These are phyloP conservation scores for Pristionchus fissidentatus DNA, from an alignment of 2,888 invertebrate genomes.

Conservation along the genomic window DNA sequence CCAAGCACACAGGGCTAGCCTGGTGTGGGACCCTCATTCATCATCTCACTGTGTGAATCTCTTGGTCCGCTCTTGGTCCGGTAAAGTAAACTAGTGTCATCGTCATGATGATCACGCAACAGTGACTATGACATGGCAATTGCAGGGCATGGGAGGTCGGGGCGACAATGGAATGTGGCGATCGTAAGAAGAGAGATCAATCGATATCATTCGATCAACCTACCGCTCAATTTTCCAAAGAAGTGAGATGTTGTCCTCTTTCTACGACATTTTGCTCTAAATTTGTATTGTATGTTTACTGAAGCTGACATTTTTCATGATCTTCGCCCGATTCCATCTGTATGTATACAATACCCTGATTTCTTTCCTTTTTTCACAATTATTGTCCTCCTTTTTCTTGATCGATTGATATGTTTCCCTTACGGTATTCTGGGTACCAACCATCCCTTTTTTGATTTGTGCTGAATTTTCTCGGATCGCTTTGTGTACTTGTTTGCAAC, in stretches of 20 bases:
- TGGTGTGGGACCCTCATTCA: neutral
- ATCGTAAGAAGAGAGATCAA: neutral
- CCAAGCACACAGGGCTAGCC: neutral
- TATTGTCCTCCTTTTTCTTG: neutral
- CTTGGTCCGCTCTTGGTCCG: too few relatives aligned
- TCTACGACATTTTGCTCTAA: conserved; percentile 1
- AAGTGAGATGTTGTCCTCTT: neutral
- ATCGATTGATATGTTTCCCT: neutral
- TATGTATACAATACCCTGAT: neutral
- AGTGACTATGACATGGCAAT: too few relatives aligned
- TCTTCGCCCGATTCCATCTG: neutral
- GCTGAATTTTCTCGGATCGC: neutral
- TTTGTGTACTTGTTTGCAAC: too few relatives aligned
- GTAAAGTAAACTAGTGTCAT: neutral
- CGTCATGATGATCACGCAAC: neutral
- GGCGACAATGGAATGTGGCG: neutral
- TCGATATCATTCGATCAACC: conserved; percentile 1
- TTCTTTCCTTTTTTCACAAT: neutral
- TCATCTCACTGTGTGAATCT: neutral
- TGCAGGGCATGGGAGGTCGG: conserved; percentile 32
- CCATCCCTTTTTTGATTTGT: neutral
- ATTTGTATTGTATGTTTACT: neutral
- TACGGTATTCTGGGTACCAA: neutral
- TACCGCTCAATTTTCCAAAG: neutral
- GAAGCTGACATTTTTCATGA: neutral